Percentiles rank a stretch among this genome's conserved stretches.
phyloP scores from a whole-genome alignment of 2,888 invertebrate species.

The Branchinecta sandiegonensis region DNA sequence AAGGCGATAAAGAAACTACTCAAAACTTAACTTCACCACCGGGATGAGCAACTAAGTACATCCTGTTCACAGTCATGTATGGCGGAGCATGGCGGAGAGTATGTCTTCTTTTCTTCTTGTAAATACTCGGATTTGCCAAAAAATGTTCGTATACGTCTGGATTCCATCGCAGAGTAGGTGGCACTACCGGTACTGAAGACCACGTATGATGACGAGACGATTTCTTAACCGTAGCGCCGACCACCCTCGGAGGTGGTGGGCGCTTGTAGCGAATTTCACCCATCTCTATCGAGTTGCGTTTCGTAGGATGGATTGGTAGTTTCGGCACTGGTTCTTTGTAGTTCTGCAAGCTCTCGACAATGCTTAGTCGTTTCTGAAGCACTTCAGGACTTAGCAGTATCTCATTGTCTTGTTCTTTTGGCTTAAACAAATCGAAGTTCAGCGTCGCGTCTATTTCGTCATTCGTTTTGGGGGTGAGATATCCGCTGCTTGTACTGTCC shows the following conservation, averaged over 20 bases:
- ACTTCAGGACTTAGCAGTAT: not conserved
- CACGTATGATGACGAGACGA: not conserved
- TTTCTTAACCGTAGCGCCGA: not conserved
- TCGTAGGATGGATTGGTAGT: not conserved
- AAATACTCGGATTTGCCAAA: not conserved
- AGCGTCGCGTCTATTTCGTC: slow-evolving; percentile 7
- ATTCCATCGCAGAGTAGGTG: slow-evolving; percentile 5
- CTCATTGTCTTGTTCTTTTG: not conserved
- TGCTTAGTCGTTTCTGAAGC: slow-evolving; percentile 10
- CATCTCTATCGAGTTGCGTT: slow-evolving; percentile 11
- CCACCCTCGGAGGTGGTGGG: not conserved
- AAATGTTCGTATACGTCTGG: not conserved
- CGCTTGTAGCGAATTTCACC: not conserved
- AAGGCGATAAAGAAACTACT: not conserved
- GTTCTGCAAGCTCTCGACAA: slow-evolving; percentile 7
- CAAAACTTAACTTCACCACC: slow-evolving; percentile 18
- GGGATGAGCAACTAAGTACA: slow-evolving; percentile 18
- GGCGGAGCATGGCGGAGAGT: not conserved
- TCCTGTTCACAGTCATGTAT: slow-evolving; percentile 15
- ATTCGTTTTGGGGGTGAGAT: slow-evolving; percentile 17
- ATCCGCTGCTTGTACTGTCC: slow-evolving; percentile 19
- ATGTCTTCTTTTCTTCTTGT: slow-evolving; percentile 8
- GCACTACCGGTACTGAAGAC: not conserved
- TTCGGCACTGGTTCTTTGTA: slow-evolving; percentile 1
- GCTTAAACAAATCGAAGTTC: not conserved